Evolutionary conservation across 2,113 vertebrate genomes (phyloP).

Genomic region (Coregonus clupeaformis): DNA sequence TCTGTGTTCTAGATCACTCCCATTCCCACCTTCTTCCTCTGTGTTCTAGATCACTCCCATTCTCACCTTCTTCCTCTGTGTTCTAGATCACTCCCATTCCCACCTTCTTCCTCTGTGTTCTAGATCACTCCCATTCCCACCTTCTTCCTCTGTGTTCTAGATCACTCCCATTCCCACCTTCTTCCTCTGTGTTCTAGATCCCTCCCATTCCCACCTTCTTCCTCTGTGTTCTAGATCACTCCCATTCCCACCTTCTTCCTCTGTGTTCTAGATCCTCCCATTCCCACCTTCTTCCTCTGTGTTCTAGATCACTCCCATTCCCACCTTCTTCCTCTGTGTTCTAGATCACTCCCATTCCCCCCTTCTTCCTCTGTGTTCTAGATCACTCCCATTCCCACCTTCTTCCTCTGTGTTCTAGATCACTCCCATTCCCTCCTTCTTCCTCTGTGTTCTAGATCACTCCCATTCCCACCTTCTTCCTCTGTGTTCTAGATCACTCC

Average conservation of each 20-base stretch:
- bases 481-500: not conserved
- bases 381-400: not conserved
- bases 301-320: not conserved
- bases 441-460: not conserved
- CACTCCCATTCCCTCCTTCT: not conserved
- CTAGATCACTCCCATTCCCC: not conserved
- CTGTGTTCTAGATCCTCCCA: not conserved
- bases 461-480: not conserved
- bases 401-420: not conserved
- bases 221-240: not conserved
- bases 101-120: not conserved
- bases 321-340: not conserved
- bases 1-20: not conserved
- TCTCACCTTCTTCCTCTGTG: not conserved
- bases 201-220: not conserved
- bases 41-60: not conserved
- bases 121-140: not conserved
- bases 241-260: not conserved
- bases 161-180: not conserved
- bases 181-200: not conserved
- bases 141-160: slow-evolving; percentile 1
- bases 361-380: not conserved
- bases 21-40: not conserved
- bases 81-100: not conserved
- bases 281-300: not conserved